Base-by-base conservation (phyloP, 2,888 invertebrate genomes). In the Xanthorhoe spadicearia region DNA sequence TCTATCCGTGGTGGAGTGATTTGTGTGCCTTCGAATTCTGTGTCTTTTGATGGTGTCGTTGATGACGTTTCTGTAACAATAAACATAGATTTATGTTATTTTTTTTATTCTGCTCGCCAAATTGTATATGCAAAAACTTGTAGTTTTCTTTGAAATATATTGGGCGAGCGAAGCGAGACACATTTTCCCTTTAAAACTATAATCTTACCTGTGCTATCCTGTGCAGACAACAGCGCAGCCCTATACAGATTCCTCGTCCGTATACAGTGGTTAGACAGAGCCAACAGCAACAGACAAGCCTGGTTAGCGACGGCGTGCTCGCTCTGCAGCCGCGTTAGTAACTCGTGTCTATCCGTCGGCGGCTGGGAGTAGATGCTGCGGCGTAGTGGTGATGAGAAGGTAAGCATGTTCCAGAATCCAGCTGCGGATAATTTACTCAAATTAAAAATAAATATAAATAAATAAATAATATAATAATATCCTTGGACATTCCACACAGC, bases 231-330 rank as follows among this genome's bases (percentile, higher is more conserved):
- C 53, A 99, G 88, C 28, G 98, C 97, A 65, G 96, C 95, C 70
- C 99, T 94, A 85, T 98, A 99, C 46, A 98, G 95, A 87, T 99
- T 99, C 13, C 94, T 93, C 0, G 89, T 88, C 15, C 95, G 94
- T 50, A 97, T 96, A 84, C 97, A 98, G 85, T 99, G 98, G 92
- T 99, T 99, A 10, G 97, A 96, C 68, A 99, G 88, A 51, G 98
- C 96, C 66, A 99, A 93, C 32, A 99, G 93, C 55, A 99, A 92
- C 23, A 99, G 92, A 67, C 98, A 94, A 73, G 98, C 98, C 89
- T 99, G 98, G 90, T 97, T 97, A 63, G 99, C 98, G 71, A 99
- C 92, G 0, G 96, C 96, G 66, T 96, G 95, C 74, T 95, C 95
- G 8, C 84, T 89, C 54, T 94, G 93, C 61, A 95, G 87, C 43